These are phyloP conservation scores for Corvus cornix DNA, from an alignment of 2,113 vertebrate genomes.

Conservation along the genomic window DNA sequence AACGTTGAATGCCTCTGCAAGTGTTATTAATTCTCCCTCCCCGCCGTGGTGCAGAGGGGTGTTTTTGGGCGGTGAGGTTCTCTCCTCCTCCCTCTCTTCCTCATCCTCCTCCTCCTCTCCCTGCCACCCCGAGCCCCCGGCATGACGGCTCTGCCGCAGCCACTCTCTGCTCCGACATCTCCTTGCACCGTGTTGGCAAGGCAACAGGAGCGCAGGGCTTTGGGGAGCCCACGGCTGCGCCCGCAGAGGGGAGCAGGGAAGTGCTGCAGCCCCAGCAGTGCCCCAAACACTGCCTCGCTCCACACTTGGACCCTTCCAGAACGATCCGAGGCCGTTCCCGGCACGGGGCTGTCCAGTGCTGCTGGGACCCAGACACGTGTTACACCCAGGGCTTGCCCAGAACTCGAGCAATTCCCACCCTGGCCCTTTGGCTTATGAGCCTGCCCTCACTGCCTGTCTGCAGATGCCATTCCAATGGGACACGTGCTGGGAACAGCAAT, in stretches of 20 bases:
- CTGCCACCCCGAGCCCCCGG: not conserved
- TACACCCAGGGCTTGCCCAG: accelerated
- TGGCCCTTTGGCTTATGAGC: accelerated
- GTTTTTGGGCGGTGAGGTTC: not conserved
- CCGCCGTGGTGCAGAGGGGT: not conserved
- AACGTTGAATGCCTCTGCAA: not conserved
- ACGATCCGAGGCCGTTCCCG: accelerated
- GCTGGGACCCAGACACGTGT: accelerated
- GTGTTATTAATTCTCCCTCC: constrained; percentile 5
- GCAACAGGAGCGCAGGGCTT: not conserved
- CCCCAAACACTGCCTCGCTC: accelerated
- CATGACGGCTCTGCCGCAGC: not conserved
- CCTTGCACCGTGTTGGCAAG: constrained; percentile 23
- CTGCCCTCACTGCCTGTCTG: accelerated
- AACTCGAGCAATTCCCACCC: accelerated
- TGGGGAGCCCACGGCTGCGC: not conserved
- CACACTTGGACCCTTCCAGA: accelerated
- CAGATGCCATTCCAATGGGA: accelerated
- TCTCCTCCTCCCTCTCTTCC: not conserved
- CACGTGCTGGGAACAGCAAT: accelerated
- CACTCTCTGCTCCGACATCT: constrained; percentile 26
- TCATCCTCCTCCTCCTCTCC: not conserved
- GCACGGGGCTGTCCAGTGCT: accelerated
- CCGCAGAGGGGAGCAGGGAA: not conserved
- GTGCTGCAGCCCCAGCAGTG: accelerated